Base-by-base conservation (phyloP, 2,113 vertebrate species). In the Vidua chalybeata region DNA sequence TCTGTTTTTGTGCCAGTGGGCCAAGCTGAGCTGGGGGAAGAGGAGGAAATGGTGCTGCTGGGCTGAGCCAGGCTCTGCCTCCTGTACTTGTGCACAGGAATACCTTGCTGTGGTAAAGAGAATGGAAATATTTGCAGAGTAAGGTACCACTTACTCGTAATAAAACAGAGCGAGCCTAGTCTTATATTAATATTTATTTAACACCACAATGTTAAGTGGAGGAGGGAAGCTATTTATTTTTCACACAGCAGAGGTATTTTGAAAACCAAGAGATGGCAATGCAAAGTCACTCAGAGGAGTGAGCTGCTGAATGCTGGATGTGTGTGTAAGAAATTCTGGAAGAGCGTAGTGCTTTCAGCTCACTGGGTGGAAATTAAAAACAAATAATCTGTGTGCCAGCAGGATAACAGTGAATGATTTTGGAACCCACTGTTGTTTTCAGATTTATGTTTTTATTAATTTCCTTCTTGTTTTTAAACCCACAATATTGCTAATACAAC, bases 111-210 rank as follows among this genome's bases (percentile, higher is more conserved):
- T 48, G 30, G 5, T 78, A 54, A 58, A 78, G 45, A 35, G 76
- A 84, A 74, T 48, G 64, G 86, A 81, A 95, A 82, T 94, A 74
- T 82, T 95, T 96, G 93, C 80, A 68, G 86, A 89, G 77, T 81
- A 87, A 84, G 94, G 84, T 94, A 84, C 61, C 77, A 81, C 92
- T 86, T 93, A 72, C 41, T 54, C 11, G 7, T 71, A 89, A 90
- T 81, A 76, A 78, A 84, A 78, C 46, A 87, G 41, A 55, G 39
- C 4, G 52, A 92, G 56, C 66, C 61, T 71, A 61, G 80, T 63
- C 90, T 90, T 96, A 37, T 28, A 86, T 93, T 93, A 96, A 93
- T 94, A 93, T 95, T 97, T 94, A 94, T 95, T 94, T 94, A 94
- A 66, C 59, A 74, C 55, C 73, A 61, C 15, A 24, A 2, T 45